Percentiles rank a stretch among this genome's conserved stretches.
Evolutionary conservation across 2,113 vertebrate species (phyloP).

Genomic region (Danionella cerebrum): DNA sequence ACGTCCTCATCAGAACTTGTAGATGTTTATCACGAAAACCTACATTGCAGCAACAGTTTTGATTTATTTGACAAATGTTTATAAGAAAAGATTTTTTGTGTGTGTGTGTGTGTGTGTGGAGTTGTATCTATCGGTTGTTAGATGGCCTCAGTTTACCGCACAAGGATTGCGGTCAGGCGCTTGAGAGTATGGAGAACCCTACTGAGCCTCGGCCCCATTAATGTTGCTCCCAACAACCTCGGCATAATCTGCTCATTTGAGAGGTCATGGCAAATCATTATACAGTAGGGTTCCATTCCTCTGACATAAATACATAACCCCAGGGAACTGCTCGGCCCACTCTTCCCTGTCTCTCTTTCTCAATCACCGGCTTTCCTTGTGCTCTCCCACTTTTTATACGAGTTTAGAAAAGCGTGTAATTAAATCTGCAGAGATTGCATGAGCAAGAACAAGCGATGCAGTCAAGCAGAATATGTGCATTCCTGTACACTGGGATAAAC

Average conservation of each 20-base stretch:
- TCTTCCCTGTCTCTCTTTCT: not conserved
- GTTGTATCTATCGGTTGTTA: not conserved
- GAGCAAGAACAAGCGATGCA: conserved; percentile 63
- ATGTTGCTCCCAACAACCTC: conserved; percentile 52
- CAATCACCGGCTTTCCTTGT: conserved; percentile 1
- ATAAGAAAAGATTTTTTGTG: no score
- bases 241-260: conserved; percentile 66
- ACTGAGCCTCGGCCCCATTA: conserved; percentile 51
- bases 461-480: conserved; percentile 58
- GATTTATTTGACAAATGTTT: no score
- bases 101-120: no score
- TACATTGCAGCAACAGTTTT: no score
- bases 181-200: conserved; percentile 41
- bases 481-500: conserved; percentile 60
- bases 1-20: no score
- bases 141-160: not conserved
- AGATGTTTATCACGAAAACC: no score
- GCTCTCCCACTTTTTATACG: conserved; percentile 41
- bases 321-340: conserved; percentile 43
- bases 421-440: conserved; percentile 59
- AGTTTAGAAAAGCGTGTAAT: conserved; percentile 67
- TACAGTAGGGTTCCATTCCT: conserved; percentile 58
- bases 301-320: conserved; percentile 64
- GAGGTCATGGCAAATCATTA: conserved; percentile 66
- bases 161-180: conserved; percentile 42